phyloP scores from a whole-genome alignment of 2,888 invertebrate genomes.

The Uloborus plumipes region DNA sequence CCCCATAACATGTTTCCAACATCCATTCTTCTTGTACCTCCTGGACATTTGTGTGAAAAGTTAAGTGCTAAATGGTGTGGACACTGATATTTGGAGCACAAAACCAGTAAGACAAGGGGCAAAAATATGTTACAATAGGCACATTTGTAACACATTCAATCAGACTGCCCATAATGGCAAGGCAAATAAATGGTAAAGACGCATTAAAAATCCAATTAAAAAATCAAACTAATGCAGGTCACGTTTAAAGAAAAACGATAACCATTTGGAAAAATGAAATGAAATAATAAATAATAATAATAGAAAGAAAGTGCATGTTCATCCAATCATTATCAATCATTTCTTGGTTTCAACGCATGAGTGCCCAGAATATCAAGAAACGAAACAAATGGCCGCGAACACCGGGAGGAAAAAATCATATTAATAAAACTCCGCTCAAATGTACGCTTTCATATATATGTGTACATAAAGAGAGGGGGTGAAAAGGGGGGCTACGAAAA shows the following conservation, averaged over 20 bases:
- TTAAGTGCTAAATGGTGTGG: too few species aligned
- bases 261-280: slow-evolving; percentile 33
- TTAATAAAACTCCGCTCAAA: slow-evolving; percentile 16
- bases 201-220: background rate
- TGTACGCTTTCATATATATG: slow-evolving; percentile 25
- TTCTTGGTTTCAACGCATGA: slow-evolving; percentile 59
- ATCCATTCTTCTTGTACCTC: too few species aligned
- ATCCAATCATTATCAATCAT: slow-evolving; percentile 64
- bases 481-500: slow-evolving; percentile 19
- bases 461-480: slow-evolving; percentile 26
- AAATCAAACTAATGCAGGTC: slow-evolving; percentile 9
- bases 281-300: slow-evolving; percentile 41
- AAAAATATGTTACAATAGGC: too few species aligned
- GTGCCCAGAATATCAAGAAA: slow-evolving; percentile 56
- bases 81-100: too few species aligned
- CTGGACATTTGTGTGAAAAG: too few species aligned
- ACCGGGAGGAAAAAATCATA: slow-evolving; percentile 33
- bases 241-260: slow-evolving; percentile 46
- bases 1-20: too few species aligned
- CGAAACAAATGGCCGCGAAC: slow-evolving; percentile 54
- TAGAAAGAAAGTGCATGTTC: slow-evolving; percentile 44
- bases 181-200: slow-evolving; percentile 2
- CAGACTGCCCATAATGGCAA: too few species aligned
- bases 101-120: too few species aligned
- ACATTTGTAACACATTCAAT: too few species aligned